A percentile compares a stretch with the other conserved stretches of the same genome.
These are phyloP conservation scores for Phyllostomus discolor DNA, from an alignment of 2,113 vertebrate genomes.

Conservation along the genomic window DNA sequence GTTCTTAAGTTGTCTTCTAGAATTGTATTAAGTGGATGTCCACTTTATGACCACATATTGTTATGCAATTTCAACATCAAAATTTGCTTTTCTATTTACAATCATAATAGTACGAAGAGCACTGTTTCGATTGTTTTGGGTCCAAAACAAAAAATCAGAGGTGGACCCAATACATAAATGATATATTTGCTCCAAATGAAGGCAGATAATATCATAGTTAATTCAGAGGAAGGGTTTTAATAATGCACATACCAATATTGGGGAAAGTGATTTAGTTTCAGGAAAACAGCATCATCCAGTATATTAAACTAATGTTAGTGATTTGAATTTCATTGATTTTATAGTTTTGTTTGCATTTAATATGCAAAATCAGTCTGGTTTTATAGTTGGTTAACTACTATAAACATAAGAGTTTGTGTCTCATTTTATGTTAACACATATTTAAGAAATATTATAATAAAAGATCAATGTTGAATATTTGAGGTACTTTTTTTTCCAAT, in stretches of 20 bases:
- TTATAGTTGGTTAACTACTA: neutral
- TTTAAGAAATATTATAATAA: slow-evolving; percentile 11
- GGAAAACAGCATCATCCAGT: neutral
- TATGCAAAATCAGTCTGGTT: neutral
- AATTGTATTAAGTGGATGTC: neutral
- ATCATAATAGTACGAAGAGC: neutral
- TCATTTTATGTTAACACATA: neutral
- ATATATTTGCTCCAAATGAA: slow-evolving; percentile 4
- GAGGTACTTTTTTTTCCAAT: neutral
- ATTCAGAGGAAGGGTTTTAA: slow-evolving; percentile 38
- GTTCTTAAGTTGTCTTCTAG: neutral
- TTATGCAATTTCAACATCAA: neutral
- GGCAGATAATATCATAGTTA: neutral
- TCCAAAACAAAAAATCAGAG: slow-evolving; percentile 20
- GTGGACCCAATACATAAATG: neutral
- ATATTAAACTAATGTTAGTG: neutral
- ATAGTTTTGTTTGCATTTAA: slow-evolving; percentile 16
- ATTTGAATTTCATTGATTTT: slow-evolving; percentile 17
- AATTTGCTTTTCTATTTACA: neutral
- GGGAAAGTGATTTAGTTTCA: neutral
- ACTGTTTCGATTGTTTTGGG: neutral
- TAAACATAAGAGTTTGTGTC: neutral
- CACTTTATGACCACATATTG: neutral
- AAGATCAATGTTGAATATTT: neutral
- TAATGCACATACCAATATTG: neutral